These are phyloP conservation scores for Camponotus pennsylvanicus DNA, from an alignment of 1,140 invertebrate species.

Conservation along the genomic window DNA sequence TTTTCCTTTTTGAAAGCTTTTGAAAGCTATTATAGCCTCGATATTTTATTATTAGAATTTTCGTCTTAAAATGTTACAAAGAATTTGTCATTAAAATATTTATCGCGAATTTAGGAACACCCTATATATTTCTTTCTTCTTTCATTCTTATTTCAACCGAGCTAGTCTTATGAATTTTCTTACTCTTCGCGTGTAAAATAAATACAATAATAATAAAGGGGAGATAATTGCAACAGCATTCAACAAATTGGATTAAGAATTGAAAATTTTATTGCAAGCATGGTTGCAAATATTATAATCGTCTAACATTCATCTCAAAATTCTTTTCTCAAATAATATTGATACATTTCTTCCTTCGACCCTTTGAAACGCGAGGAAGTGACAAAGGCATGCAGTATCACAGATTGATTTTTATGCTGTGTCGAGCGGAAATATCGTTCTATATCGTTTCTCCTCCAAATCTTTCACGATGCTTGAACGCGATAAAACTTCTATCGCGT, in stretches of 20 bases:
- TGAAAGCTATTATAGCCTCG: too few species aligned
- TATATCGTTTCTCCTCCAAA: background rate
- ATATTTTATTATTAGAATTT: too few species aligned
- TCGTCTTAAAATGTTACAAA: too few species aligned
- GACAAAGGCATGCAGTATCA: too few species aligned
- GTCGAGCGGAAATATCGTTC: background rate
- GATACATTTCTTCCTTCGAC: too few species aligned
- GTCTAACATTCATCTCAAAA: background rate
- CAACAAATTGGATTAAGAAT: background rate
- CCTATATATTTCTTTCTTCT: background rate
- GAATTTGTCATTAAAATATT: too few species aligned
- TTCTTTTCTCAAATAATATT: too few species aligned
- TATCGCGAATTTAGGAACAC: too few species aligned
- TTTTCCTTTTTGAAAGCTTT: too few species aligned
- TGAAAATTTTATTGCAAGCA: background rate
- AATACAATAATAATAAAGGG: background rate
- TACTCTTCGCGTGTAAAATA: background rate
- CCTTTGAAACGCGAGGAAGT: too few species aligned
- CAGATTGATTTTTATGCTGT: background rate
- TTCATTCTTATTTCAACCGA: too few species aligned
- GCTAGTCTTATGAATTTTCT: background rate
- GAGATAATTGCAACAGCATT: background rate
- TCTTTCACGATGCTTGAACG: background rate
- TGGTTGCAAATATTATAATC: background rate
- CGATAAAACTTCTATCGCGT: slow-evolving; percentile 6